A percentile compares a stretch with the other conserved stretches of the same genome.
Conservation (phyloP, 2,113 vertebrate genomes). For the Tapirus terrestris region DNA sequence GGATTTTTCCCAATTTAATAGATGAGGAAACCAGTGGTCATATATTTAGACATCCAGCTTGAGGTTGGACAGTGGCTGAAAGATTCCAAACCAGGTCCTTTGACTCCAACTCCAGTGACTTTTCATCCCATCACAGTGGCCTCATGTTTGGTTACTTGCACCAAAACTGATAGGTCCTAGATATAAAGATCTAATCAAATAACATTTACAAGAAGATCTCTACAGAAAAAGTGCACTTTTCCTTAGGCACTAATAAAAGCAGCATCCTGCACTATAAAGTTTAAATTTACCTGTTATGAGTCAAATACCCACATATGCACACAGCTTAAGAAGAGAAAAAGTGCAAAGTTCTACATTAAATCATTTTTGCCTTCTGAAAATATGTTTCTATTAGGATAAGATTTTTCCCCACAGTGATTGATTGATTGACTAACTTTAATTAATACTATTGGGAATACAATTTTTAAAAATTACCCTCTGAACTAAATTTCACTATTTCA, state of each 20-base stretch:
- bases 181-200: not conserved
- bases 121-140: not conserved
- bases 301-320: not conserved
- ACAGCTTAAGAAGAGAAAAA: not conserved
- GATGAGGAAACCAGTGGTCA: not conserved
- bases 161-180: not conserved
- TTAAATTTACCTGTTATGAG: not conserved
- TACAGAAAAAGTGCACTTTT: not conserved
- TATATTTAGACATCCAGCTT: not conserved
- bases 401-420: not conserved
- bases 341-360: not conserved
- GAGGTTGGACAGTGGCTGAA: not conserved
- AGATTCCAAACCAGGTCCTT: not conserved
- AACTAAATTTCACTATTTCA: conserved; percentile 47
- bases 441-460: conserved; percentile 1
- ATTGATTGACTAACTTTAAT: conserved; percentile 34
- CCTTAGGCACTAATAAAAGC: not conserved
- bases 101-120: not conserved
- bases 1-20: not conserved
- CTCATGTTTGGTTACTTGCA: not conserved
- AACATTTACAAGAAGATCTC: not conserved
- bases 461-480: conserved; percentile 29
- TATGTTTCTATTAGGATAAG: not conserved
- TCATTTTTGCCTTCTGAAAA: conserved; percentile 5
- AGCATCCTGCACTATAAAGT: not conserved